Base-by-base conservation (phyloP, 2,113 vertebrate genomes). In the Pachypanchax playfairii region DNA sequence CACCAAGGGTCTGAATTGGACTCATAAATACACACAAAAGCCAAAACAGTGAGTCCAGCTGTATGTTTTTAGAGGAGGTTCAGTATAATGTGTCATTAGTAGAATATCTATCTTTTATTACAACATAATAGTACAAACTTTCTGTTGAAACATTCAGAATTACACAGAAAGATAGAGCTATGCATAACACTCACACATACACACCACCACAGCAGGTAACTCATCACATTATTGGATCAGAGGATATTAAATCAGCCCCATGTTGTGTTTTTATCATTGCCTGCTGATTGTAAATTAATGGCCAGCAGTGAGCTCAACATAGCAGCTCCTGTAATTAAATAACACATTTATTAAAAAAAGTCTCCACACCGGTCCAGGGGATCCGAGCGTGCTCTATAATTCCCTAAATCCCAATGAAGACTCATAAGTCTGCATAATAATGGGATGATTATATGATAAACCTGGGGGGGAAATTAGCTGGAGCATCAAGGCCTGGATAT, bases 201-300 rank as follows among this genome's bases (percentile, higher is more conserved):
- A 65, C 26, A 18, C 13, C 6, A 6, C 66, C 35, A 63, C 50
- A 12, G 73, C 55, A 24, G 48, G 54, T 29, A 55, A 55, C 42
- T 57, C 68, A 64, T 65, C 74, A 35, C 68, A 41, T 80, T 77
- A 79, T 81, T 74, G 63, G 65, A 83, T 85, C 62, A 44, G 21
- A 75, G 65, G 73, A 61, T 79, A 53, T 85, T 81, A 83, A 85
- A 88, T 87, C 73, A 73, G 51, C 72, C 81, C 70, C 67, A 77
- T 77, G 84, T 80, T 60, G 77, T 83, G 71, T 85, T 74, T 80
- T 86, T 79, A 87, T 88, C 81, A 80, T 72, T 4, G 33, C 83
- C 81, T 42, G 67, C 84, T 83, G 82, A 75, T 80, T 74, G 44
- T 59, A 44, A 75, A 83, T 85, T 67, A 81, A 83, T 59, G 78